phyloP scores from a whole-genome alignment of 2,113 vertebrate genomes.

The Thamnaconus septentrionalis region DNA sequence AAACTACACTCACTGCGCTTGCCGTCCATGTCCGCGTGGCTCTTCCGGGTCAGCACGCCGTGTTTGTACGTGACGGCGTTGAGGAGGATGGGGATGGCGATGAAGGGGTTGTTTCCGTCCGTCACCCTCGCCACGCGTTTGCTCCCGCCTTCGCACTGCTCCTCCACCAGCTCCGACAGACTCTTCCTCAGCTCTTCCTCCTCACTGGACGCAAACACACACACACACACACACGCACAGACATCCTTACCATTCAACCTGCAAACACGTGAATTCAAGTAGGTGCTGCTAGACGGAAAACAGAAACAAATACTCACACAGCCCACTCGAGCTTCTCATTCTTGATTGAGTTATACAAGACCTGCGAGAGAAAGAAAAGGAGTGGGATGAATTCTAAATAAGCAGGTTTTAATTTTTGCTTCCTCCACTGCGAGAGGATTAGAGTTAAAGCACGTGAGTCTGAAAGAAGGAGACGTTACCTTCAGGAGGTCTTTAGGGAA shows the following conservation, averaged over 20 bases:
- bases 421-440: neutral
- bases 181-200: slow-evolving; percentile 97
- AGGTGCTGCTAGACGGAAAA: neutral
- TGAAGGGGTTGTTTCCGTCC: slow-evolving; percentile 94
- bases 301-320: slow-evolving; percentile 84
- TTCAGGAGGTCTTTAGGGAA: slow-evolving; percentile 95
- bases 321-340: slow-evolving; percentile 99
- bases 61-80: slow-evolving; percentile 95
- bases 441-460: neutral
- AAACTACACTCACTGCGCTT: slow-evolving; percentile 86
- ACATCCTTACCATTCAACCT: neutral
- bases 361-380: slow-evolving; percentile 71
- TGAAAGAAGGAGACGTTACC: slow-evolving; percentile 71
- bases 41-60: slow-evolving; percentile 91
- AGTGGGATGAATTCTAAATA: neutral
- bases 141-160: slow-evolving; percentile 87
- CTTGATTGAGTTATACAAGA: slow-evolving; percentile 97
- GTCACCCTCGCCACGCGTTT: slow-evolving; percentile 93
- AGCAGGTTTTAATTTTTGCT: neutral
- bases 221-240: slow-evolving; percentile 12
- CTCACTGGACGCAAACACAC: slow-evolving; percentile 78
- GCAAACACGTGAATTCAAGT: slow-evolving; percentile 12
- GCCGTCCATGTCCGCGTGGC: slow-evolving; percentile 95
- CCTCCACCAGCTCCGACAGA: slow-evolving; percentile 95
- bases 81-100: slow-evolving; percentile 89